phyloP scores from a whole-genome alignment of 2,113 vertebrate species.

The Ancistrus triradiatus region DNA sequence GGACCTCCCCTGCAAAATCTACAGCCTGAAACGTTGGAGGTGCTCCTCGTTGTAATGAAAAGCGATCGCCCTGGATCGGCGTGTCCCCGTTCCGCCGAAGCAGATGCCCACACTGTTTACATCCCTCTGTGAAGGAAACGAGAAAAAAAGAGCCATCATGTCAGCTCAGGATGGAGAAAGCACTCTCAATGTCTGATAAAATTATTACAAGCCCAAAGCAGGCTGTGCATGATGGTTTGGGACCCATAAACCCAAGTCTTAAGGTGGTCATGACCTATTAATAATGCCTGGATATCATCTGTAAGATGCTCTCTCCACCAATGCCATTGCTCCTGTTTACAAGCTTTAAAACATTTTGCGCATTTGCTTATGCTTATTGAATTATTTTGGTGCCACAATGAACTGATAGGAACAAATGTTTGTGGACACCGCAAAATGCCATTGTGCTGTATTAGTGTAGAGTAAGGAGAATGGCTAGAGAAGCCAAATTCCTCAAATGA shows the following conservation, averaged over 20 bases:
- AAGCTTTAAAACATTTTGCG: too few species aligned
- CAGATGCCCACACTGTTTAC: constrained; percentile 30
- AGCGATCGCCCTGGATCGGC: constrained; percentile 15
- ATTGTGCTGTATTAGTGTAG: too few species aligned
- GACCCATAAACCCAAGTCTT: neutral
- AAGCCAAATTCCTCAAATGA: too few species aligned
- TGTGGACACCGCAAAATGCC: too few species aligned
- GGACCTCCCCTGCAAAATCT: constrained; percentile 47
- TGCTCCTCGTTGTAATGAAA: constrained; percentile 26
- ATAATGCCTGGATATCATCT: neutral
- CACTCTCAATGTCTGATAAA: neutral
- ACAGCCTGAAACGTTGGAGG: constrained; percentile 19
- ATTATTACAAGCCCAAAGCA: too few species aligned
- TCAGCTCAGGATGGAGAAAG: neutral
- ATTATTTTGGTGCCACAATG: too few species aligned
- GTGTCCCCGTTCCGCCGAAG: neutral
- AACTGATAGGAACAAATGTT: too few species aligned
- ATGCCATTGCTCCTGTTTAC: too few species aligned
- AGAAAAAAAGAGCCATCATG: neutral
- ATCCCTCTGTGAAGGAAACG: constrained; percentile 6
- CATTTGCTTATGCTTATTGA: too few species aligned
- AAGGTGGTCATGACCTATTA: neutral
- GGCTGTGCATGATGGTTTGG: too few species aligned
- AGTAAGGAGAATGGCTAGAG: too few species aligned
- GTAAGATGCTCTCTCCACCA: too few species aligned